Base-by-base conservation (phyloP, 2,888 invertebrate species). In the Drosophila melanosoma region DNA sequence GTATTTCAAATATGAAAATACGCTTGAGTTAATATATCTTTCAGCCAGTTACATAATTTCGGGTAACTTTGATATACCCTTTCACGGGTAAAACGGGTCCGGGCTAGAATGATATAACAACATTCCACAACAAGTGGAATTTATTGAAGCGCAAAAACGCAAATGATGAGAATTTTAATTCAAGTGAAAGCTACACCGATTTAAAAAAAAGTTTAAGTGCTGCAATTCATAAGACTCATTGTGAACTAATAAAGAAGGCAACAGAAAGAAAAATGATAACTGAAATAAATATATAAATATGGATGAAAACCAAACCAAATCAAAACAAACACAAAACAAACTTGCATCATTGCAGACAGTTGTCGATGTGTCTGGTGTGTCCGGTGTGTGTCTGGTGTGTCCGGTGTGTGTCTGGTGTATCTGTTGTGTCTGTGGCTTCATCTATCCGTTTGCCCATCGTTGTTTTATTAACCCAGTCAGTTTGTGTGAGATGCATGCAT, bases 401-500 rank as follows among this genome's bases (percentile, higher is more conserved):
- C 17, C 10, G 29, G 38, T 38, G 20, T 38, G 20, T 32, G 32
- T 7, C 40, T 23, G 29, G 29, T 36, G 12, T 15, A 26, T 29
- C 49, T 49, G 23, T 10, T 17, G 2, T 5, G 3, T 17, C 17
- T 26, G 15, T 42, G 17, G 29, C 32, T 12, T 23, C 15, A 29
- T 40, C 40, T 8, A 54, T 36, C 23, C 15, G 10, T 17, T 10
- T 57, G 52, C n/a, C 48, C 15, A 29, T 53, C 36, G 26, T 1
- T 20, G 26, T 15, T n/a, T 51, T 53, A 45, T 45, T 56, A 61
- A 49, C 70, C 49, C 35, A n/a, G 7, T 5, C 11, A 33, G n/a
- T 36, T 67, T 32, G 29, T 12, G n/a, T 15, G 40, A 49, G 42
- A 66, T 67, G 42, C 33, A 48, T 38, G 12, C 59, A 29, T 32